Base-by-base conservation (phyloP, 2,113 vertebrate genomes). In the Stictonetta naevosa region DNA sequence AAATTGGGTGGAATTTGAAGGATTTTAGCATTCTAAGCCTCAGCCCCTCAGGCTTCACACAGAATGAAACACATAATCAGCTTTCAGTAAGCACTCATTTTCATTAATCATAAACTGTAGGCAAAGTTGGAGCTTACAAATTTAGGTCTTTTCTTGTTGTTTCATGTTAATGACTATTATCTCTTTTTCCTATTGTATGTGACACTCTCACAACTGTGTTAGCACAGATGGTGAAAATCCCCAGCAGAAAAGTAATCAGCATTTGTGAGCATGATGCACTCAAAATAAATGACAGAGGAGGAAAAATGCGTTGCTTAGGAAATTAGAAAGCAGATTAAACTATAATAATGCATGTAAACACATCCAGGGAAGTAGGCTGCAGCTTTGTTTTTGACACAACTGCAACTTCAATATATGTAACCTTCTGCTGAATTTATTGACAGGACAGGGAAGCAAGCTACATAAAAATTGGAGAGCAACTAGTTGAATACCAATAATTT, bases 61-160 rank as follows among this genome's bases (percentile, higher is more conserved):
- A 86, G 86, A 97, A 86, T 91, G 96, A 97, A 97, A 92, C 82
- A 96, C 89, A 94, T 97, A 96, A 98, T 97, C 97, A 96, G 93
- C 92, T 97, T 97, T 97, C 94, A 92, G 92, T 93, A 95, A 97
- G 80, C 88, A 86, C 87, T 91, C 71, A 52, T 97, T 93, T 95
- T 89, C 97, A 97, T 98, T 97, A 97, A 98, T 98, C 97, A 96
- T 97, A 96, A 97, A 97, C 89, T 88, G 42, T 88, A 93, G 96
- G 96, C 86, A 96, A 95, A 97, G 92, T 95, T 94, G 90, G 78
- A 94, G 88, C 95, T 95, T 97, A 96, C 82, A 96, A 94, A 97
- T 96, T 97, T 96, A 95, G 92, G 86, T 94, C 81, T 90, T 90
- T 97, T 97, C 94, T 95, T 96, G 92, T 96, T 97, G 86, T 91